Percentiles rank a stretch among this genome's conserved stretches.
phyloP scores from a whole-genome alignment of 2,888 invertebrate species.

The Lasioglossum villosulum region DNA sequence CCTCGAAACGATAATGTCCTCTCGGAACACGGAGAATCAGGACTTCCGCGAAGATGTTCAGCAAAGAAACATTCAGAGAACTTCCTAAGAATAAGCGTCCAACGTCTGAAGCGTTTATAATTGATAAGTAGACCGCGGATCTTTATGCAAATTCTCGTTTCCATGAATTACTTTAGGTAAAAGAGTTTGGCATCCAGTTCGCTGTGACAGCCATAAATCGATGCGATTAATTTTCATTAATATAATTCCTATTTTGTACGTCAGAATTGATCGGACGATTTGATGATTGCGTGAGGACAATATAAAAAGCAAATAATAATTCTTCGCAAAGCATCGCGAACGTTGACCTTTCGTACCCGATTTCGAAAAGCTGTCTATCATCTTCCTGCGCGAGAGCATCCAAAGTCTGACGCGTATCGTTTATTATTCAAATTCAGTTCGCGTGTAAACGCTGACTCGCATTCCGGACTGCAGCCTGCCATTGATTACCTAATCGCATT shows the following conservation, averaged over 20 bases:
- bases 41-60: not conserved
- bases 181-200: no score
- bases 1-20: not conserved
- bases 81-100: not conserved
- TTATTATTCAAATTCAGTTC: not conserved
- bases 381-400: not conserved
- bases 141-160: no score
- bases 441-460: not conserved
- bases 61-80: not conserved
- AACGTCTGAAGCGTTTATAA: not conserved
- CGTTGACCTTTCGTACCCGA: not conserved
- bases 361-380: not conserved
- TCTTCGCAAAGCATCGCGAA: not conserved
- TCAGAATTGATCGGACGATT: no score
- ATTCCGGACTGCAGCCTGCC: not conserved
- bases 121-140: no score
- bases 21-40: not conserved
- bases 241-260: no score
- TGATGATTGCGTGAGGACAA: no score
- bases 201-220: no score
- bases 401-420: not conserved
- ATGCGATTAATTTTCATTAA: no score
- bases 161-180: no score
- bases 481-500: not conserved
- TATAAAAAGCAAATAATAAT: no score